Percentiles rank a stretch among this genome's conserved stretches.
These are phyloP conservation scores for Trichomalopsis sarcophagae DNA, from an alignment of 1,140 invertebrate species.

Conservation along the genomic window DNA sequence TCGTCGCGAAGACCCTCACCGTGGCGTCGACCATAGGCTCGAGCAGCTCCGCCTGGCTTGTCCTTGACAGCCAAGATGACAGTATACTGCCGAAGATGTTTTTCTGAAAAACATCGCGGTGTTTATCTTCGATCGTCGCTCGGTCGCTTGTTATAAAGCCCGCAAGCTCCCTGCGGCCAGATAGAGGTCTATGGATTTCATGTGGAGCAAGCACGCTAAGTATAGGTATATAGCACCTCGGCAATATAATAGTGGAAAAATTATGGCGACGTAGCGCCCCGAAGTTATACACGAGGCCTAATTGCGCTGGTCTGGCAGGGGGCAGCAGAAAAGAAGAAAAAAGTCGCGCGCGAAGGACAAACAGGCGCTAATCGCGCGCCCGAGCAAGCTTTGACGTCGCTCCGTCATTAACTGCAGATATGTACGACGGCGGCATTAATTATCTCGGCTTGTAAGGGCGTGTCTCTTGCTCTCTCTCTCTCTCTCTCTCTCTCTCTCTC, in stretches of 20 bases:
- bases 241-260: conserved; percentile 54
- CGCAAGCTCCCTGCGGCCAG: too few relatives aligned
- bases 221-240: too few relatives aligned
- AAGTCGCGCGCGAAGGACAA: conserved; percentile 11
- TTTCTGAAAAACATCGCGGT: conserved; percentile 65
- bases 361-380: conserved; percentile 13
- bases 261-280: conserved; percentile 42
- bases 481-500: too few relatives aligned
- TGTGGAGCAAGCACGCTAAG: too few relatives aligned
- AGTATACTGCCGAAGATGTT: conserved; percentile 84
- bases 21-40: conserved; percentile 77
- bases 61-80: conserved; percentile 79
- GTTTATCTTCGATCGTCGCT: too few relatives aligned
- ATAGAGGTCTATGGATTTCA: too few relatives aligned
- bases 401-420: conserved; percentile 35
- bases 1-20: conserved; percentile 79
- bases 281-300: conserved; percentile 56
- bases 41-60: conserved; percentile 64
- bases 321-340: not conserved
- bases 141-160: not conserved
- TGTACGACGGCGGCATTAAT: conserved; percentile 17
- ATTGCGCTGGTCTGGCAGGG: conserved; percentile 53
- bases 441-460: conserved; percentile 17
- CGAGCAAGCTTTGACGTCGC: conserved; percentile 23
- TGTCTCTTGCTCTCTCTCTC: not conserved